Percentiles rank a stretch among this genome's conserved stretches.
Evolutionary conservation across 1,140 invertebrate species (phyloP).

Genomic region (Elymnias hypermnestra): DNA sequence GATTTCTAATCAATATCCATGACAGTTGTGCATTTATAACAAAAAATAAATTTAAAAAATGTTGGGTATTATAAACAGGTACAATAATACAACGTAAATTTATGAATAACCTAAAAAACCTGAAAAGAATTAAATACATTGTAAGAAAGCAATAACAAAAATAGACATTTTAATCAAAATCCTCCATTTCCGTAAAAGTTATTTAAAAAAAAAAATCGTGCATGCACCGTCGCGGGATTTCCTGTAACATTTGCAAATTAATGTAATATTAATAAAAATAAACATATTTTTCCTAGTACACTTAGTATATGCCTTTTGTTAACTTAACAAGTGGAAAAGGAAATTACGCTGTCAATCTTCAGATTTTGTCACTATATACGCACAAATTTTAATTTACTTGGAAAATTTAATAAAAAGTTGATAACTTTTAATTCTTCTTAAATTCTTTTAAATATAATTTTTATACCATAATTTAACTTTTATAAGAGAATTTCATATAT

Average conservation of each 20-base stretch:
- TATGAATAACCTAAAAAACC: conserved; percentile 7
- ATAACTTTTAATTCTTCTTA: too few relatives aligned
- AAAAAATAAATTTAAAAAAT: conserved; percentile 16
- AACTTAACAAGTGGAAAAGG: too few relatives aligned
- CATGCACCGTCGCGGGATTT: conserved; percentile 32
- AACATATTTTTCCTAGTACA: too few relatives aligned
- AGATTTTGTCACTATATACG: too few relatives aligned
- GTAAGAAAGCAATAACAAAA: conserved; percentile 40
- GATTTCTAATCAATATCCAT: background rate
- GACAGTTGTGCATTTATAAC: conserved; percentile 8
- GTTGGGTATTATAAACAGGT: conserved; percentile 11
- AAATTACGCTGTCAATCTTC: too few relatives aligned
- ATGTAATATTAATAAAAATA: background rate
- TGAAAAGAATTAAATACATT: conserved; percentile 32
- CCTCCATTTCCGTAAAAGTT: conserved; percentile 67
- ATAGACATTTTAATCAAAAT: conserved; percentile 59
- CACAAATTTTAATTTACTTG: too few relatives aligned
- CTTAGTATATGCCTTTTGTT: too few relatives aligned
- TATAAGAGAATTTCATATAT: too few relatives aligned
- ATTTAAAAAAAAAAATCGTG: conserved; percentile 12
- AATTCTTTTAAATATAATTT: too few relatives aligned
- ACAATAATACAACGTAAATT: conserved; percentile 10
- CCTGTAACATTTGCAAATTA: conserved; percentile 35
- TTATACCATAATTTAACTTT: too few relatives aligned
- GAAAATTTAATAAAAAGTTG: too few relatives aligned